Base-by-base conservation (phyloP, 2,888 invertebrate species). In the Cheilosia impressa region DNA sequence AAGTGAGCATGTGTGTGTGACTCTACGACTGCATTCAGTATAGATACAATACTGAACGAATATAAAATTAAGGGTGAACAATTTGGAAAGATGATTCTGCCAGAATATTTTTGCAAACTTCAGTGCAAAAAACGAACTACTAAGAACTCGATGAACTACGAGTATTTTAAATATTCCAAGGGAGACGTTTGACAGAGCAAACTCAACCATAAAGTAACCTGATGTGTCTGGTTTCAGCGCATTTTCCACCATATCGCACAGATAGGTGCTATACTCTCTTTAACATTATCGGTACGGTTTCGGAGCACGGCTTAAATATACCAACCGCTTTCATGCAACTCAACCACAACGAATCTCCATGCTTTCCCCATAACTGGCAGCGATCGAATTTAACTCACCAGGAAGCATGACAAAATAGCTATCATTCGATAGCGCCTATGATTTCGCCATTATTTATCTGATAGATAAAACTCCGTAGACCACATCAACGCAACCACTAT, bases 401-500 rank as follows among this genome's bases (percentile, higher is more conserved):
- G 79, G 73, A 79, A 58, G 43, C 52, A 73, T 73, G 79, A 17
- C 52, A 71, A 60, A 65, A 52, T 58, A 57, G 47, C 50, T 58
- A 57, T 47, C 24, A 71, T 65, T 71, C 57, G 78, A 71, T 78
- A 63, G 62, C 13, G 71, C 41, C 52, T 41, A 63, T 50, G 43
- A 75, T 75, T 71, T 79, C 73, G 47, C 31, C 69, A 69, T 71
- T 31, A 75, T 50, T 24, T 63, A 75, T 69, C 50, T 24, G 50
- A 75, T 63, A 58, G 50, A 66, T 38, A 38, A 69, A 62, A 19
- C 24, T 43, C 81, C 31, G 55, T 69, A 85, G 71, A 85, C 84
- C 81, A 63, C 84, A 84, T 76, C 80, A 71, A 71, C 81, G 65
- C 80, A 71, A 71, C 81, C 75, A 73, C 57, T 27, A 41, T 27